phyloP scores from a whole-genome alignment of 92 coral and sea anemone genomes.

The Bergia sp. region DNA sequence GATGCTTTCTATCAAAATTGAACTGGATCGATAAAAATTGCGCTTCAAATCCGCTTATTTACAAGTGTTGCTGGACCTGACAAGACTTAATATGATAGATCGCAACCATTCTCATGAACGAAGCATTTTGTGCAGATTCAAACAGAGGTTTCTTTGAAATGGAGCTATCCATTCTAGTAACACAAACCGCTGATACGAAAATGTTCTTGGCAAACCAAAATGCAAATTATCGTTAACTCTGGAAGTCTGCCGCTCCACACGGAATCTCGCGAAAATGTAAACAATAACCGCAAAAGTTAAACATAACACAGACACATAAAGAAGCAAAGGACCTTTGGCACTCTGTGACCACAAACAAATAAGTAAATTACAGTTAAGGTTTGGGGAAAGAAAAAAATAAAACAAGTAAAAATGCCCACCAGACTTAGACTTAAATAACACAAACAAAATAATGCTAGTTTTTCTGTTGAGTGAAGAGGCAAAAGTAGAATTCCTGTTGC shows the following conservation, averaged over 20 bases:
- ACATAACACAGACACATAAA: background rate
- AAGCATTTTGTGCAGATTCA: background rate
- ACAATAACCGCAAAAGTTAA: slow-evolving; percentile 27
- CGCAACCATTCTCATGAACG: background rate
- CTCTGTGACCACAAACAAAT: background rate
- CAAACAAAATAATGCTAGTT: no score
- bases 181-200: background rate
- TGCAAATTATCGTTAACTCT: slow-evolving; percentile 17
- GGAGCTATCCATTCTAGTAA: background rate
- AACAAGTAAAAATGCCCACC: no score
- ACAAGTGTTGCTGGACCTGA: background rate
- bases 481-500: no score
- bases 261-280: slow-evolving; percentile 13
- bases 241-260: background rate
- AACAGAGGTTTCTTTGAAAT: background rate
- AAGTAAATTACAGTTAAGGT: no score
- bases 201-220: background rate
- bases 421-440: no score
- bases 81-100: background rate
- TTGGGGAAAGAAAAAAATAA: no score
- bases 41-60: background rate
- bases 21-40: background rate
- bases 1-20: background rate
- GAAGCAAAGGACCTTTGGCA: background rate
- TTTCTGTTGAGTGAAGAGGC: no score